Evolutionary conservation across 1,140 invertebrate species (phyloP), one percentile per base, ranked within the genome.

Genomic region (Chironomus striatipennis): DNA sequence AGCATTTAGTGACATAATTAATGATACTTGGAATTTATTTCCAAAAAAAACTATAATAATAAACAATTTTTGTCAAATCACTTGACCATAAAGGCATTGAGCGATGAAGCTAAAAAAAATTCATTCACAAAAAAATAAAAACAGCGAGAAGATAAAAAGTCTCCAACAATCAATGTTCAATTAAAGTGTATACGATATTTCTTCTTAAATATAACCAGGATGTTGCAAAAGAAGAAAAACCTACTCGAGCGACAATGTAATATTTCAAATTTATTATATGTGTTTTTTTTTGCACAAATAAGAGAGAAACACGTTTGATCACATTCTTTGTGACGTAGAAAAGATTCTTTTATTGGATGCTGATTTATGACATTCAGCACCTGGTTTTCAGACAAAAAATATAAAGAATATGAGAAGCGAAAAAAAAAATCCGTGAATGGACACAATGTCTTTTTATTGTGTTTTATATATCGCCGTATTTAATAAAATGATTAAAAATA

Each of bases 291-390:
- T 57, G 47, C 47, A 57, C 24, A 57, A 57, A 70, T 18, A 20
- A 18, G 65, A 18, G 65, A 20, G n/a, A 70, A 70, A 70, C 65
- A 18, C 20, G 65, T 70, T 70, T 70, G 65, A 70, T 70, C 65
- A 70, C 65, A 70, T 70, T 70, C 65, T 70, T 70, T 70, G 65
- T 70, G 65, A 70, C 65, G 65, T 70, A 70, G 17, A 70, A 20
- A 21, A 70, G 17, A 70, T 70, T 70, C 65, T 70, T 70, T 70
- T 70, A 70, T 70, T 70, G 18, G 65, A 20, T 21, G 20, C 65
- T 70, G 65, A 70, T 70, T 70, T 70, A 70, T 70, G 17, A 70
- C 65, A 70, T 70, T 21, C 65, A 70, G 65, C 65, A 70, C 65
- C 65, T 70, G 65, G 65, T 57, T 57, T 47, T 47, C n/a, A 34